Conservation (phyloP, 2,888 invertebrate species). For the Eurytoma californica region DNA sequence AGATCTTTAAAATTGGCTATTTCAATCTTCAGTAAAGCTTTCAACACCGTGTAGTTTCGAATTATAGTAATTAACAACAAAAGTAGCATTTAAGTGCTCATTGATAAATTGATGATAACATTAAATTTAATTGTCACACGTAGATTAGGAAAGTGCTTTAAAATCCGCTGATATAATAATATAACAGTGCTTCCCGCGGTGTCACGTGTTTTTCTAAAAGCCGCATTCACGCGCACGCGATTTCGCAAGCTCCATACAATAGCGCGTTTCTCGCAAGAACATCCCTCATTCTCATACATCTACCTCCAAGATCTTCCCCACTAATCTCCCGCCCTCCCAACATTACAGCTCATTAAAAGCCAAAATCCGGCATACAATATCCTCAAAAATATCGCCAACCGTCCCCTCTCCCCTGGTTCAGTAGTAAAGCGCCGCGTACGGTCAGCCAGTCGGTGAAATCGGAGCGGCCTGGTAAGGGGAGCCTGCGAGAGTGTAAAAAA, state of each 20-base stretch:
- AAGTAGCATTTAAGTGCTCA: too few relatives aligned
- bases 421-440: background rate
- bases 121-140: too few relatives aligned
- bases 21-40: too few relatives aligned
- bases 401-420: background rate
- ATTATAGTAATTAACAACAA: too few relatives aligned
- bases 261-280: background rate
- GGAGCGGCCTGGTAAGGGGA: slow-evolving; percentile 11
- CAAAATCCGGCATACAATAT: background rate
- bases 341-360: background rate
- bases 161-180: too few relatives aligned
- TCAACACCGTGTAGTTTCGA: too few relatives aligned
- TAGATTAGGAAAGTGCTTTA: too few relatives aligned
- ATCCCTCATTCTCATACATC: background rate
- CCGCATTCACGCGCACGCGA: slow-evolving; percentile 10
- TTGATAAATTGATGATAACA: too few relatives aligned
- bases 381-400: background rate
- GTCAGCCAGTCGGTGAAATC: background rate
- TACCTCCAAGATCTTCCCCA: background rate
- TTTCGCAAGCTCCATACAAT: slow-evolving; percentile 2
- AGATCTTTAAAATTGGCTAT: too few relatives aligned
- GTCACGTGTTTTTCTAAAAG: slow-evolving; percentile 34
- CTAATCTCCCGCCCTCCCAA: too few relatives aligned
- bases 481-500: slow-evolving; percentile 71
- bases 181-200: background rate